phyloP scores from a whole-genome alignment of 2,888 invertebrate genomes.

The Thera obeliscata region DNA sequence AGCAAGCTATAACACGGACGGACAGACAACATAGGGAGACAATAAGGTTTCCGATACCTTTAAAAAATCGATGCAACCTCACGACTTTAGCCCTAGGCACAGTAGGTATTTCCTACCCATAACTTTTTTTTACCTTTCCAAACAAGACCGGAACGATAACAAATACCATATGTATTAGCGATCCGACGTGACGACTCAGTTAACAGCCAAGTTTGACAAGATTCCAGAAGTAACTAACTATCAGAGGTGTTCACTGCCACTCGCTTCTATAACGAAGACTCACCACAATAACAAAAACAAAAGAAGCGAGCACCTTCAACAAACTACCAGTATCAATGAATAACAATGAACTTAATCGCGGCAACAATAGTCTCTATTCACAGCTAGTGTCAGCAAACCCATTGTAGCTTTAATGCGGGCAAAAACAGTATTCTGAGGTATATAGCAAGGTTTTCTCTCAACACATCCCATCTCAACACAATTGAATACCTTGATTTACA shows the following conservation, averaged over 20 bases:
- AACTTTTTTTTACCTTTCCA: neutral
- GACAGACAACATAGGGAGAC: no score
- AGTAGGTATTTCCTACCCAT: no score
- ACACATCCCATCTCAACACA: constrained; percentile 8
- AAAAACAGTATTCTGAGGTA: neutral
- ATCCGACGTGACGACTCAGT: neutral
- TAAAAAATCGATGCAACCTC: no score
- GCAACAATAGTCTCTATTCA: no score
- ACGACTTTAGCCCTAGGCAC: no score
- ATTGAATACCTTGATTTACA: constrained; percentile 3
- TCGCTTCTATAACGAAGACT: neutral
- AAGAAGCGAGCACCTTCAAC: neutral
- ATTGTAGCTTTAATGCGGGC: neutral
- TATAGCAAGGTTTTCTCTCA: neutral
- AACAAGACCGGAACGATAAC: neutral
- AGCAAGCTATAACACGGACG: no score
- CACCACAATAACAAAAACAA: neutral
- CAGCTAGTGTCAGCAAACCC: constrained; percentile 1
- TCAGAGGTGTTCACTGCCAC: neutral
- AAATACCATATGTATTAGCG: no score
- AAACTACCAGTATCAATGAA: neutral
- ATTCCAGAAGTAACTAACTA: neutral
- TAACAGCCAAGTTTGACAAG: neutral
- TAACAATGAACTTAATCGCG: constrained; percentile 11
- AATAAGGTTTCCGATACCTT: no score